Evolutionary conservation across 2,888 invertebrate species (phyloP), one percentile per base, ranked within the genome.

Genomic region (Eupithecia inturbata): DNA sequence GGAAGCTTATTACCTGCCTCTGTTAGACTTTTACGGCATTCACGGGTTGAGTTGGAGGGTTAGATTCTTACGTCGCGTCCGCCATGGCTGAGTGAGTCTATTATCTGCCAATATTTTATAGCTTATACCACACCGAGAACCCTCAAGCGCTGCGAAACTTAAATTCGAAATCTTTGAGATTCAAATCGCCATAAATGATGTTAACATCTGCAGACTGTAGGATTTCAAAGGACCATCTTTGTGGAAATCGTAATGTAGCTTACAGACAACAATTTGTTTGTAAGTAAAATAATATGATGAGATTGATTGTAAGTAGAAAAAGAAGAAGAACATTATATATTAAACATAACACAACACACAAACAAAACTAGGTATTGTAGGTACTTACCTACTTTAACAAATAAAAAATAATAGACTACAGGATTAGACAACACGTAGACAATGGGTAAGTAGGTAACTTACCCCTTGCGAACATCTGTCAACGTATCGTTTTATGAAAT

Each of bases 151-250:
- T 85, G 81, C 83, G 84, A 84, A 91, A 92, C 88, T 91, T 91
- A 90, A 92, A 92, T 91, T 90, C 83, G 87, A 91, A 93, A 93
- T 93, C 92, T 93, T 93, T 93, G 93, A 92, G 92, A 93, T 93
- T 93, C 93, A 93, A 93, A 93, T 92, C 90, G 91, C 87, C 92
- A 89, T 88, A 89, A 91, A 92, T 80, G 85, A 84, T 84, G 88
- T 93, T 92, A 91, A 76, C 79, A 75, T 69, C 78, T 66, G 80
- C 84, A 86, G 87, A 84, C 85, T 83, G 85, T 84, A 82, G 86
- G 90, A 91, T 91, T 90, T 87, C 85, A 91, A 90, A 88, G 87
- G 83, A 80, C 80, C 82, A 82, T 84, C 82, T 84, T 81, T 82
- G 62, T 71, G 64, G 70, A 67, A 71, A 71, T 72, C 68, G 73